Base-by-base conservation (phyloP, 2,888 invertebrate species). In the Aethes cnicana region DNA sequence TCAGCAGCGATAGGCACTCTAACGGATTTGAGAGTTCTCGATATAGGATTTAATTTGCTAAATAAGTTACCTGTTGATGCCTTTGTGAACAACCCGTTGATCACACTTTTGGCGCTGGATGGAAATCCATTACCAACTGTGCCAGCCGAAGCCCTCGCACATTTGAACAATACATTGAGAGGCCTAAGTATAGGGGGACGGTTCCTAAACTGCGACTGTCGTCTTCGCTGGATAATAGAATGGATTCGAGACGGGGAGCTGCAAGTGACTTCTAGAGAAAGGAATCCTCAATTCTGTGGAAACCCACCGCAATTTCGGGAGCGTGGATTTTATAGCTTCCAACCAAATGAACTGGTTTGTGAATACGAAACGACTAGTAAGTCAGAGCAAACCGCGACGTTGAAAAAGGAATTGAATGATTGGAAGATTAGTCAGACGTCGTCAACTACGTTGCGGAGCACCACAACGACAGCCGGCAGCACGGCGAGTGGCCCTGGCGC, bases 231-330 rank as follows among this genome's bases (percentile, higher is more conserved):
- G 97, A 94, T 97, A 53, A 94, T 95, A 54, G 94, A 97, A 72
- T 97, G 97, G 97, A 96, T 97, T 63, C 92, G 94, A 44, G 94
- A 94, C 58, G 94, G 94, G 8, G 97, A 97, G 74, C 90, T 97
- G 28, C 97, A 97, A 91, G 97, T 97, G 12, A 97, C 97, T 7
- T 97, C 97, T 58, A 92, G 97, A 32, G 97, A 97, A 81, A 91
- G 96, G 64, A 96, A 96, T 79, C 97, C 97, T 4, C 97, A 97
- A 78, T 97, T 97, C 80, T 97, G 97, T 71, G 97, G 97, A 8
- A 93, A 93, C 61, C 97, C 97, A 1, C 90, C 93, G 1, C 91
- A 93, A 58, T 94, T 97, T 66, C 92, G 95, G 50, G 95, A 96
- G 56, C 91, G 95, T 36, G 96, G 94, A 25, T 97, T 97, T 82